phyloP scores from a whole-genome alignment of 2,113 vertebrate genomes.

The Etheostoma spectabile region DNA sequence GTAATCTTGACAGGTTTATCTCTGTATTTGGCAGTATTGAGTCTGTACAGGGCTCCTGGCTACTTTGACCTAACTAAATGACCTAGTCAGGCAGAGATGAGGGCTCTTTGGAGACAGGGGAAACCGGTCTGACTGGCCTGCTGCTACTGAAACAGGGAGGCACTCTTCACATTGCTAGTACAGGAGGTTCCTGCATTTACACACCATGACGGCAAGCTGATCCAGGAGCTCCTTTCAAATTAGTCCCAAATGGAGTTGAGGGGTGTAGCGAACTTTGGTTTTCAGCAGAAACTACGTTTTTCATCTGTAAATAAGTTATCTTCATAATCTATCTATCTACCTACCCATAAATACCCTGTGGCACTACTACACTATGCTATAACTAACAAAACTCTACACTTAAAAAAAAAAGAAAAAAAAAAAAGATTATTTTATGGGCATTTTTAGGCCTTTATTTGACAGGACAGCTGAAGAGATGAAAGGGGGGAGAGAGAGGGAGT shows the following conservation, averaged over 20 bases:
- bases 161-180: constrained; percentile 13
- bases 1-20: not conserved
- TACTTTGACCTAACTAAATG: constrained; percentile 23
- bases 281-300: not conserved
- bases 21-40: not conserved
- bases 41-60: not conserved
- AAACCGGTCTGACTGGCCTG: constrained; percentile 74
- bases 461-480: too few relatives aligned
- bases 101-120: constrained; percentile 35
- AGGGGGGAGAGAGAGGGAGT: too few relatives aligned
- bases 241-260: not conserved
- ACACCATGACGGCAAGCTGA: not conserved
- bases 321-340: not conserved
- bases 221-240: constrained; percentile 3
- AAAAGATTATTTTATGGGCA: too few relatives aligned
- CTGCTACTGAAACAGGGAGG: constrained; percentile 47
- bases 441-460: too few relatives aligned
- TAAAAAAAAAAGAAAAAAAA: too few relatives aligned
- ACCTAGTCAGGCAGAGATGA: constrained; percentile 43
- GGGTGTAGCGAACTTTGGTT: not conserved
- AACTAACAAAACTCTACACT: not conserved
- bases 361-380: not conserved
- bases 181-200: constrained; percentile 35
- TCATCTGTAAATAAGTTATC: constrained; percentile 12
- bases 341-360: not conserved